These are phyloP conservation scores for Trichogramma dendrolimi DNA, from an alignment of 2,888 invertebrate genomes.

Conservation along the genomic window DNA sequence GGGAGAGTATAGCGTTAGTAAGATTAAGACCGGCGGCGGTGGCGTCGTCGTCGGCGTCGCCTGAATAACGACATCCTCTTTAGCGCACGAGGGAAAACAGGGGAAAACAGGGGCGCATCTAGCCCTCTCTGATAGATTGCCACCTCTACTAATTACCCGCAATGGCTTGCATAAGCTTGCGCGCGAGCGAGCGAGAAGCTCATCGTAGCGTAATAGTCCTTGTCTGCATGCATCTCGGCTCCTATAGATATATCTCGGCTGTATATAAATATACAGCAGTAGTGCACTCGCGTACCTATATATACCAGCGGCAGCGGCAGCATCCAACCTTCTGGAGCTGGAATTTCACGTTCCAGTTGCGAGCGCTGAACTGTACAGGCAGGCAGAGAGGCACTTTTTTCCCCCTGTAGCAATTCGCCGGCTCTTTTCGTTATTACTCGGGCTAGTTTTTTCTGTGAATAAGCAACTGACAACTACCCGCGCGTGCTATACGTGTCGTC, in stretches of 20 bases:
- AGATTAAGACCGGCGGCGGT: conserved; percentile 38
- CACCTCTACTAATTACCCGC: conserved; percentile 44
- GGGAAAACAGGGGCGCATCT: conserved; percentile 21
- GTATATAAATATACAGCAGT: too few relatives aligned
- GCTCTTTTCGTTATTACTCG: too few relatives aligned
- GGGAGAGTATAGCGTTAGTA: conserved; percentile 35
- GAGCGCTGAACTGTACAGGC: background rate
- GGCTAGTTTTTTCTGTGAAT: too few relatives aligned
- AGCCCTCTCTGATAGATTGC: conserved; percentile 43
- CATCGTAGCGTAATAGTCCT: background rate
- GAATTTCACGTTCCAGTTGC: conserved; percentile 39
- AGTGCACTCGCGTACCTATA: background rate
- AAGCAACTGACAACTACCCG: too few relatives aligned
- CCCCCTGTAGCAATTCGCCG: too few relatives aligned
- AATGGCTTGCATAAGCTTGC: too few relatives aligned
- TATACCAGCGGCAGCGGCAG: background rate
- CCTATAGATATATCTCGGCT: too few relatives aligned
- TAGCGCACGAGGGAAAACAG: conserved; percentile 8
- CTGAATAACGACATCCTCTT: conserved; percentile 45
- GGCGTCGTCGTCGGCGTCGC: conserved; percentile 10
- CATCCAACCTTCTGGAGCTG: conserved; percentile 25
- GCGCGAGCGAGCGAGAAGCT: conserved; percentile 1
- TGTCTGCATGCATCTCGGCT: too few relatives aligned
- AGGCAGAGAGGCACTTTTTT: too few relatives aligned
- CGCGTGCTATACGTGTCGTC: too few relatives aligned